Conservation (phyloP, 1,140 invertebrate genomes). For the Acromyrmex charruanus region DNA sequence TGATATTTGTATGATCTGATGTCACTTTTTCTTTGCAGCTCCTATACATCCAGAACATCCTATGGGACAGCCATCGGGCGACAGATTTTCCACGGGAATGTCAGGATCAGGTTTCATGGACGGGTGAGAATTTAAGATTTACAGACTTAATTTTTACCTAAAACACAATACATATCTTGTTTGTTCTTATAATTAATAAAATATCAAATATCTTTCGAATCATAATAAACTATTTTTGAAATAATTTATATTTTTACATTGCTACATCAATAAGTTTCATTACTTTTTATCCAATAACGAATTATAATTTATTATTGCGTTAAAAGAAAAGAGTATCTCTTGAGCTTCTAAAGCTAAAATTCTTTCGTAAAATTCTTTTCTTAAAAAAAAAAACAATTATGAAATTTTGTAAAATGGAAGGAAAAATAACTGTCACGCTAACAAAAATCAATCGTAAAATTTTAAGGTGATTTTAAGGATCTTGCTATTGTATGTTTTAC, state of each 20-base stretch:
- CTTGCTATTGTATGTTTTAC: too few relatives aligned
- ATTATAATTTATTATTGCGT: neutral
- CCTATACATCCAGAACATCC: slow-evolving; percentile 63
- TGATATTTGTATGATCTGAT: neutral
- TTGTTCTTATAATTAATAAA: neutral
- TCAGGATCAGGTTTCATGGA: slow-evolving; percentile 76
- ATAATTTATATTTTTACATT: neutral
- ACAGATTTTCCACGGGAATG: slow-evolving; percentile 76
- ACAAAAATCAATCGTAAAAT: neutral
- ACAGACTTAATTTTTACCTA: slow-evolving; percentile 30
- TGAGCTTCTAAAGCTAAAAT: neutral
- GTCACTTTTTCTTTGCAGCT: slow-evolving; percentile 71
- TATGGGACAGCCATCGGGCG: slow-evolving; percentile 70
- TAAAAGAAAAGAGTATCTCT: neutral
- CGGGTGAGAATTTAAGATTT: slow-evolving; percentile 72
- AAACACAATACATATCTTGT: neutral
- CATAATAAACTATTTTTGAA: neutral
- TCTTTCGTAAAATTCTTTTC: neutral
- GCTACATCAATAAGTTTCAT: neutral
- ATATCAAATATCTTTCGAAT: neutral
- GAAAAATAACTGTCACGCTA: neutral
- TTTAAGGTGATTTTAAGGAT: neutral
- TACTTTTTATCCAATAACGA: neutral
- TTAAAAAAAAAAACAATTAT: too few relatives aligned
- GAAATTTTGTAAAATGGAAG: neutral